Conservation (phyloP, 2,888 invertebrate genomes). For the Acholoe squamosa region DNA sequence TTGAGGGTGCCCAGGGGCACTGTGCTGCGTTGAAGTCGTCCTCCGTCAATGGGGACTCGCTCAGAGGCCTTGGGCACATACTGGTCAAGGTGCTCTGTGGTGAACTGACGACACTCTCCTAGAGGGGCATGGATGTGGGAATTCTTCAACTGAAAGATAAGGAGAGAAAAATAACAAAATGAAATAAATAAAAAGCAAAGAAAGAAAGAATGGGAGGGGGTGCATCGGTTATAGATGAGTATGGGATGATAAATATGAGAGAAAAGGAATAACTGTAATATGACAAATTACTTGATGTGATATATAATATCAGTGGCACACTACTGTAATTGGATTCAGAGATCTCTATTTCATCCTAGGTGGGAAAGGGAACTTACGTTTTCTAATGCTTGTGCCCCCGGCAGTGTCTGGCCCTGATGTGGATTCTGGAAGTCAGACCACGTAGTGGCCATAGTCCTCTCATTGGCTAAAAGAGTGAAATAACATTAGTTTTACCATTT, state of each 20-base stretch:
- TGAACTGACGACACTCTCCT: conserved; percentile 73
- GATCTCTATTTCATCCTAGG: too few species aligned
- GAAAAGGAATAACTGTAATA: too few species aligned
- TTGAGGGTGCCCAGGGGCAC: conserved; percentile 79
- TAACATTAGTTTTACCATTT: too few species aligned
- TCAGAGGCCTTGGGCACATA: conserved; percentile 75
- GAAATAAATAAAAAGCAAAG: conserved; percentile 39
- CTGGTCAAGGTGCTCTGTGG: conserved; percentile 78
- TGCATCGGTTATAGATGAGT: too few species aligned
- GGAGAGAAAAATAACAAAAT: neutral
- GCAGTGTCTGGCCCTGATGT: conserved; percentile 73
- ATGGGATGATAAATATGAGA: too few species aligned
- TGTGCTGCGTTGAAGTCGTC: conserved; percentile 78
- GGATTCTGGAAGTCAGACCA: conserved; percentile 76
- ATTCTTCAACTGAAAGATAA: conserved; percentile 74
- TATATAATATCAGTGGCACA: too few species aligned
- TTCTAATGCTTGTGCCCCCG: conserved; percentile 74
- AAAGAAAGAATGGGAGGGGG: too few species aligned
- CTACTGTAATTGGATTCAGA: too few species aligned
- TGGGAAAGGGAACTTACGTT: conserved; percentile 73
- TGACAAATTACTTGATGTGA: too few species aligned
- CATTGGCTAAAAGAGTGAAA: conserved; percentile 72
- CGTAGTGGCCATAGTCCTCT: conserved; percentile 73
- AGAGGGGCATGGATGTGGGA: conserved; percentile 78
- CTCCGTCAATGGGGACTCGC: conserved; percentile 73